These are phyloP conservation scores for Venusia cambrica DNA, from an alignment of 2,888 invertebrate species.

Conservation along the genomic window DNA sequence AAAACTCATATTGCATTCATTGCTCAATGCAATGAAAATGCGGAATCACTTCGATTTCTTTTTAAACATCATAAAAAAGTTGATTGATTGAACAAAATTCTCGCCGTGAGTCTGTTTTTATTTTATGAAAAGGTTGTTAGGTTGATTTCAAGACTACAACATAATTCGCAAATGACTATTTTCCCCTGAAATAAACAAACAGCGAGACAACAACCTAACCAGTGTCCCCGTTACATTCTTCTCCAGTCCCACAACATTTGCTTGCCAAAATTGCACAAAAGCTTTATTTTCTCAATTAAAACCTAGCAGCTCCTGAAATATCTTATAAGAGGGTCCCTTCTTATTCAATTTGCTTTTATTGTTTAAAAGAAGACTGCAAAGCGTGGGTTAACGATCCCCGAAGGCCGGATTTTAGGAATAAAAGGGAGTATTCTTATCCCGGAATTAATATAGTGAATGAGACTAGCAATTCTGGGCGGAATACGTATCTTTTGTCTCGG, in stretches of 20 bases:
- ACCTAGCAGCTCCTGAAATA: conserved; percentile 38
- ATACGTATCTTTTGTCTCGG: conserved; percentile 35
- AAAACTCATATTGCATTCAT: too few relatives aligned
- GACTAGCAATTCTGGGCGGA: conserved; percentile 40
- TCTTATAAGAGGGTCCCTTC: conserved; percentile 40
- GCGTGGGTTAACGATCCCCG: conserved; percentile 45
- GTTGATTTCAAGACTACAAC: too few relatives aligned
- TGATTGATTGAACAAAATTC: too few relatives aligned
- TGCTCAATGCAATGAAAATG: too few relatives aligned
- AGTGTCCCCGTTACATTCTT: conserved; percentile 19
- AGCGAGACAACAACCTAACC: conserved; percentile 18
- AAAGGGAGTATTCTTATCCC: conserved; percentile 43
- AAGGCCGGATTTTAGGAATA: conserved; percentile 39
- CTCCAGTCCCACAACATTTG: conserved; percentile 22
- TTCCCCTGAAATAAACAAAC: conserved; percentile 12
- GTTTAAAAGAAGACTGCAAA: conserved; percentile 54
- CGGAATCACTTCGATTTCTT: too few relatives aligned
- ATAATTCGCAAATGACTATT: conserved; percentile 1
- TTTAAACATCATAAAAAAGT: too few relatives aligned
- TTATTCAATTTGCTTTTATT: conserved; percentile 61
- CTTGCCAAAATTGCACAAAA: conserved; percentile 32
- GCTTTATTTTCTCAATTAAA: conserved; percentile 49
- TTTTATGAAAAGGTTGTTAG: too few relatives aligned
- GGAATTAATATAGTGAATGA: conserved; percentile 52
- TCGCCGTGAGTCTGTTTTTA: too few relatives aligned